Evolutionary conservation across 2,113 vertebrate genomes (phyloP), one percentile per base, ranked within the genome.

Genomic region (Cyphomyrus discorhynchus): DNA sequence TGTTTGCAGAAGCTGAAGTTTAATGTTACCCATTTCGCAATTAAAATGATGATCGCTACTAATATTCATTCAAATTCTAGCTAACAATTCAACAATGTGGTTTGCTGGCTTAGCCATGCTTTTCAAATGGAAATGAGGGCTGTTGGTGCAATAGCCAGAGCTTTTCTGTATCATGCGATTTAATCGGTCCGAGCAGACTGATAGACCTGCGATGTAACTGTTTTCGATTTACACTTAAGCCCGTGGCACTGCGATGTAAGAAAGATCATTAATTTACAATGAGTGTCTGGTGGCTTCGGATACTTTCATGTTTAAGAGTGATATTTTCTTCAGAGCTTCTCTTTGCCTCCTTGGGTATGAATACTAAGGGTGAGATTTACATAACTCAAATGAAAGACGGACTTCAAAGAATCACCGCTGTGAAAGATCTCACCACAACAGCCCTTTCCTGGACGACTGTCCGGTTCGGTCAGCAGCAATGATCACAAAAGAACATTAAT

Each of bases 231-330:
- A 80, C 31, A 42, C 74, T 80, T 80, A 80, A 80, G 15, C 31
- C 74, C 39, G 17, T 80, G 74, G 74, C 15, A 80, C 35, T 6
- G 11, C 15, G 5, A 80, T 42, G 35, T 42, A 80, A 80, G 31
- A 80, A 39, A 80, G 74, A 80, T 80, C 74, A 80, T 80, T 80
- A 80, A 80, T 42, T 80, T 80, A 42, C 74, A 80, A 80, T 80
- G 74, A 80, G 35, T 80, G 2, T 42, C 31, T 19, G 35, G 74
- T 42, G 35, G 15, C 15, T 80, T 80, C 6, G 19, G 35, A 5
- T 8, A 80, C 35, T 39, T 80, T 19, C 35, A 80, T 42, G 62
- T 70, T 70, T 70, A 70, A 70, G 3, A n/a, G n/a, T 66, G n/a
- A 70, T 31, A 27, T 80, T 80, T 80, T 42, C 35, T 42, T 80